phyloP scores from a whole-genome alignment of 92 coral and sea anemone genomes.

The Epizoanthus ramosus region DNA sequence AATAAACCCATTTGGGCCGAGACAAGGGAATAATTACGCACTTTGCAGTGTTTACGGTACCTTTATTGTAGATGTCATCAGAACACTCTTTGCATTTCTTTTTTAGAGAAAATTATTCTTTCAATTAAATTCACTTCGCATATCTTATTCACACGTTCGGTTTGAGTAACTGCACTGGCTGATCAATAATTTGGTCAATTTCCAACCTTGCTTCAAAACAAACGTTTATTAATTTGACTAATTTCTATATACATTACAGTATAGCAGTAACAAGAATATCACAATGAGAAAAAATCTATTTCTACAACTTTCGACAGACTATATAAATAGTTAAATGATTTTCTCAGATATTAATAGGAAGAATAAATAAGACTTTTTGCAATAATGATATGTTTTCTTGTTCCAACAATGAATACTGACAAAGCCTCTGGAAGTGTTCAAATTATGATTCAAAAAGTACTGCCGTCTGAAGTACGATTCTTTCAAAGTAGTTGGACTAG shows the following conservation, averaged over 20 bases:
- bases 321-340: too few relatives aligned
- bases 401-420: too few relatives aligned
- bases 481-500: too few relatives aligned
- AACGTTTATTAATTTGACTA: background rate
- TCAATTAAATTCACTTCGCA: background rate
- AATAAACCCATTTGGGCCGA: too few relatives aligned
- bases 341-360: too few relatives aligned
- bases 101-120: slow-evolving; percentile 1
- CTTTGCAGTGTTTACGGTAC: too few relatives aligned
- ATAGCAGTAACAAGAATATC: background rate
- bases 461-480: too few relatives aligned
- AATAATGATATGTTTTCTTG: too few relatives aligned
- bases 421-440: too few relatives aligned
- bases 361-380: too few relatives aligned
- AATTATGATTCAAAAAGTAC: too few relatives aligned
- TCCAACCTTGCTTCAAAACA: slow-evolving; percentile 17
- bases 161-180: slow-evolving; percentile 19
- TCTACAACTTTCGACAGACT: background rate
- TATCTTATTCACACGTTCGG: background rate
- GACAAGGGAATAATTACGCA: too few relatives aligned
- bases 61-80: background rate
- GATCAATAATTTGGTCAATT: background rate
- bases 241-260: slow-evolving; percentile 8
- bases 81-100: background rate
- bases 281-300: background rate